Base-by-base conservation (phyloP, 2,888 invertebrate species). In the Loripinus fragilis region DNA sequence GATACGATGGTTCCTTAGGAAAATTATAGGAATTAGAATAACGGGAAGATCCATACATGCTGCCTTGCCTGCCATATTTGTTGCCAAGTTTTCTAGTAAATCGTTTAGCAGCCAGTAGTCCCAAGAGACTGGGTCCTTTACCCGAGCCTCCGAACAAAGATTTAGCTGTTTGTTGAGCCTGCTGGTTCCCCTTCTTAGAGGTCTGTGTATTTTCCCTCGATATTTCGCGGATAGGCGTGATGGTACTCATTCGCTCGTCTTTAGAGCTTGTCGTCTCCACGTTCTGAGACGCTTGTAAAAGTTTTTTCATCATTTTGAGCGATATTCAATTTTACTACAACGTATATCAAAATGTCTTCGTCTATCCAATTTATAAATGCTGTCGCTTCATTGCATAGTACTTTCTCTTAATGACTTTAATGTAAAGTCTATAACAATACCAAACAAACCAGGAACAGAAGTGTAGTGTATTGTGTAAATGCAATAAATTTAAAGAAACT, bases 1-100 rank as follows among this genome's bases (percentile, higher is more conserved):
- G 84, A 73, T 89, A 89, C 0, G 88, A 83, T 5, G 89, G 90
- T 74, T 88, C 88, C 52, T 83, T 78, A 1, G 80, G 81, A 23
- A 78, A 68, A 2, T 74, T 64, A 30, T 71, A 65, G 0, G 80
- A 73, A 2, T 73, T 78, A 0, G 85, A 85, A 66, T 81, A 64
- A 17, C 76, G 64, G 0, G 85, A 81, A 12, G 85, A 85, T 33
- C 78, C 83, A 73, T 74, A 78, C 52, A 78, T 68, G 66, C 86
- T 84, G 41, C 80, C 83, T 3, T 78, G 50, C 17, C 81, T 78
- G 28, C 75, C 75, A 69, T 83, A 83, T 66, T 79, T 79, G 50
- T 41, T 74, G 20, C 41, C 50, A 28, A 85, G 52, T 23, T 76
- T 81, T 55, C 77, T 73, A 3, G 84, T 81, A 28, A 86, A 81